Percentiles rank a stretch among this genome's conserved stretches.
These are phyloP conservation scores for Anniella stebbinsi DNA, from an alignment of 2,797 vertebrate species.

Conservation along the genomic window DNA sequence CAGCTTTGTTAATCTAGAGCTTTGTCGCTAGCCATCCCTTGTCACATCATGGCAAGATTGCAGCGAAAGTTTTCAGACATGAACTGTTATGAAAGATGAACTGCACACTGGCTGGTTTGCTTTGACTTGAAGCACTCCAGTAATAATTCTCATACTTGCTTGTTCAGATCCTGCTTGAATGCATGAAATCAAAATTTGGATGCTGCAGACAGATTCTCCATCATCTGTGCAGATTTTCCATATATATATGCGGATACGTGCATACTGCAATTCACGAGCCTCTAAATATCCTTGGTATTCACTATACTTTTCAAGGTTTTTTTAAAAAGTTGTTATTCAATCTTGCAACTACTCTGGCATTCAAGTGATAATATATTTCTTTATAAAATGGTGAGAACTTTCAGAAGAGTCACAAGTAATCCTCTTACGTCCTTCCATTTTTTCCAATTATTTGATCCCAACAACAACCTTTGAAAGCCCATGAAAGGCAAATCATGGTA, in stretches of 20 bases:
- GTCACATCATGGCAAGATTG: background rate
- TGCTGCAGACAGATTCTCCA: background rate
- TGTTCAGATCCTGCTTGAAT: background rate
- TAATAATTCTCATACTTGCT: background rate
- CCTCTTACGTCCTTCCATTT: background rate
- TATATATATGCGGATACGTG: background rate
- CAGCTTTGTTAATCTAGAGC: background rate
- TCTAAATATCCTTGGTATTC: background rate
- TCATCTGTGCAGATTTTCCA: background rate
- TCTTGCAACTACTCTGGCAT: background rate
- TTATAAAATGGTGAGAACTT: background rate
- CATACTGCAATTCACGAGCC: background rate
- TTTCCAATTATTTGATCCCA: background rate
- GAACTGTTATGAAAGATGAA: too few relatives aligned
- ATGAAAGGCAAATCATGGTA: background rate
- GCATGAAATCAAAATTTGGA: background rate
- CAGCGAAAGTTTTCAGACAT: background rate
- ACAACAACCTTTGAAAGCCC: slow-evolving; percentile 37
- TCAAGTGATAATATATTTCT: slow-evolving; percentile 1
- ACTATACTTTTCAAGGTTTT: background rate
- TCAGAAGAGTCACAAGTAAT: background rate
- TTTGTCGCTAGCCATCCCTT: background rate
- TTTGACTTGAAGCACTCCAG: background rate
- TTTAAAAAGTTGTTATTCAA: background rate
- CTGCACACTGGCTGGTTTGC: background rate